These are phyloP conservation scores for Macrochelys suwanniensis DNA, from an alignment of 2,797 vertebrate genomes.

Conservation along the genomic window DNA sequence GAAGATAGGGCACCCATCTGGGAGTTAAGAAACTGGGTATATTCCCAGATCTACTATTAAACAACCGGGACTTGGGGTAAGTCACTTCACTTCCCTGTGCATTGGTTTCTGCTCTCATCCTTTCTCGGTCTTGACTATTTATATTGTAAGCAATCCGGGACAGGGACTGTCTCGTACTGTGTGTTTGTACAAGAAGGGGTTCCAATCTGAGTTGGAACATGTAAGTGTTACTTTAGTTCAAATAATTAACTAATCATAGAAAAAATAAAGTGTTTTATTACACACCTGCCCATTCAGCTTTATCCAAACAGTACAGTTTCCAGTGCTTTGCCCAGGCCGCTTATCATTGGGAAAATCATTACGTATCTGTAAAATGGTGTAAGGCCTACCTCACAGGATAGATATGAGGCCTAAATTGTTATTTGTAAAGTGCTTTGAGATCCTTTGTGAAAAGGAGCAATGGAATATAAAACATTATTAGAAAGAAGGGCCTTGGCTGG, in stretches of 20 bases:
- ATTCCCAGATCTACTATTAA: background rate
- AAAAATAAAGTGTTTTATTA: background rate
- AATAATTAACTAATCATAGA: background rate
- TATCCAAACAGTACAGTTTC: background rate
- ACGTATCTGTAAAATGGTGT: background rate
- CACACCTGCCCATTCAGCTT: rapidly evolving
- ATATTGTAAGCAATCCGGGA: background rate
- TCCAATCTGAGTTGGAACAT: background rate
- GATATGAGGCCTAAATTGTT: background rate
- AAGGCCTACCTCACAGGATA: background rate
- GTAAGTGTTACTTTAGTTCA: background rate
- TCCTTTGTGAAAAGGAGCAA: background rate
- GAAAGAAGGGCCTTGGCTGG: background rate
- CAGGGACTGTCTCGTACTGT: background rate
- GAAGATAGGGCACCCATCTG: rapidly evolving
- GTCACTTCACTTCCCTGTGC: background rate
- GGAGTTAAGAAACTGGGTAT: background rate
- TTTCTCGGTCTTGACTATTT: background rate
- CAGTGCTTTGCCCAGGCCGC: background rate
- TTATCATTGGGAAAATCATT: background rate
- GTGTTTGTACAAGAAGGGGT: rapidly evolving
- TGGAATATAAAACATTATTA: too few relatives aligned
- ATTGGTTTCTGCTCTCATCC: background rate
- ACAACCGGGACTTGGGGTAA: background rate
- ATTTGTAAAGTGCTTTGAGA: background rate